Evolutionary conservation across 1,140 invertebrate species (phyloP).

Genomic region (Cyclargus thomasi): DNA sequence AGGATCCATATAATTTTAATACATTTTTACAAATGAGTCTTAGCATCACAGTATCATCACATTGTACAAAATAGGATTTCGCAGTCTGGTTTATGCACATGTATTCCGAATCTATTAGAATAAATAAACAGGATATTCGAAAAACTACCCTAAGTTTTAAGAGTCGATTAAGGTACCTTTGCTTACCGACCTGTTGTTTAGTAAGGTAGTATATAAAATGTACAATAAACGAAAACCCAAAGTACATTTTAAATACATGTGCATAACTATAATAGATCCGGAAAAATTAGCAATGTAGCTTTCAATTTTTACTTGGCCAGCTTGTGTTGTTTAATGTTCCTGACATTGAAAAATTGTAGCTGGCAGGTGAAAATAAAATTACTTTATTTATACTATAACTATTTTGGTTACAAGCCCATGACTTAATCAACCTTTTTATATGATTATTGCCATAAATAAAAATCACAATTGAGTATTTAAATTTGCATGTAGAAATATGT

Average conservation of each 20-base stretch:
- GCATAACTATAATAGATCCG: background rate
- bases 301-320: background rate
- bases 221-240: background rate
- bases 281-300: background rate
- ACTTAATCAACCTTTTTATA: background rate
- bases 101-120: background rate
- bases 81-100: constrained; percentile 20
- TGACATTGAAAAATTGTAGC: background rate
- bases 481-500: too few species aligned
- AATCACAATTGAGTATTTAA: background rate
- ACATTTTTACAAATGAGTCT: constrained; percentile 10
- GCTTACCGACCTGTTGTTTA: background rate
- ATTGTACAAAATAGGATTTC: constrained; percentile 27
- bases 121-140: background rate
- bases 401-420: too few species aligned
- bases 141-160: background rate
- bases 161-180: background rate
- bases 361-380: background rate
- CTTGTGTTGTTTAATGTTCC: background rate
- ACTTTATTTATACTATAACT: background rate
- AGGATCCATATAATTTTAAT: constrained; percentile 24
- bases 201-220: background rate
- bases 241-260: background rate
- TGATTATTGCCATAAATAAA: background rate
- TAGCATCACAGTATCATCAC: constrained; percentile 42